Evolutionary conservation across 2,113 vertebrate species (phyloP).

Genomic region (Prionailurus bengalensis): DNA sequence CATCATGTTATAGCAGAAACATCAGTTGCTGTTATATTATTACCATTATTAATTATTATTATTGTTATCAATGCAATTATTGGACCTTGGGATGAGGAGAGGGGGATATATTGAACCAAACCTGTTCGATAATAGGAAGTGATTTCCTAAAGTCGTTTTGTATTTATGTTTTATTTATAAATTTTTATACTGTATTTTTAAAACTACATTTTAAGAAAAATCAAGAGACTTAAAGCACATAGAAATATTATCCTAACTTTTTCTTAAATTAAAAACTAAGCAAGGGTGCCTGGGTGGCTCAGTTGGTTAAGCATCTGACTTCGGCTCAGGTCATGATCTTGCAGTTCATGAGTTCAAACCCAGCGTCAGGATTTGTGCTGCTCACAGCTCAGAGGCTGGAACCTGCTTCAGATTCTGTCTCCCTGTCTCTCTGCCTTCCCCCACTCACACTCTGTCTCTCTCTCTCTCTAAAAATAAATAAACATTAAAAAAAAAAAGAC

Average conservation of each 20-base stretch:
- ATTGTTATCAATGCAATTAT: neutral
- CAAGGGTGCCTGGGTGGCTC: neutral
- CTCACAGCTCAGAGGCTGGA: too few relatives aligned
- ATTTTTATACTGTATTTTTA: neutral
- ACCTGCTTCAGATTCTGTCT: too few relatives aligned
- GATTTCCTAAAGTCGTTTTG: neutral
- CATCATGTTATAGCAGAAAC: neutral
- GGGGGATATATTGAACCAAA: neutral
- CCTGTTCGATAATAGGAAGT: neutral
- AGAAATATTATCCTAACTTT: neutral
- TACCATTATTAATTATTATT: neutral
- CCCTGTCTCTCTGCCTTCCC: too few relatives aligned
- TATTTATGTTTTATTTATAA: neutral
- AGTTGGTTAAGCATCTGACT: too few relatives aligned
- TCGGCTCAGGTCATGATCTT: too few relatives aligned
- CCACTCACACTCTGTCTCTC: too few relatives aligned
- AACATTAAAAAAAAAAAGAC: neutral
- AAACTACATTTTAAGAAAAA: slow-evolving; percentile 12
- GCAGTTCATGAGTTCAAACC: too few relatives aligned
- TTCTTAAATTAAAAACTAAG: slow-evolving; percentile 15
- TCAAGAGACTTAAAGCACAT: neutral
- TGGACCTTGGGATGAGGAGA: neutral
- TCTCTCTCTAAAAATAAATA: too few relatives aligned
- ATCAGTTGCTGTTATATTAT: neutral
- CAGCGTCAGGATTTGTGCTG: too few relatives aligned